Conservation (phyloP, 1,140 invertebrate species). For the Papilio machaon region DNA sequence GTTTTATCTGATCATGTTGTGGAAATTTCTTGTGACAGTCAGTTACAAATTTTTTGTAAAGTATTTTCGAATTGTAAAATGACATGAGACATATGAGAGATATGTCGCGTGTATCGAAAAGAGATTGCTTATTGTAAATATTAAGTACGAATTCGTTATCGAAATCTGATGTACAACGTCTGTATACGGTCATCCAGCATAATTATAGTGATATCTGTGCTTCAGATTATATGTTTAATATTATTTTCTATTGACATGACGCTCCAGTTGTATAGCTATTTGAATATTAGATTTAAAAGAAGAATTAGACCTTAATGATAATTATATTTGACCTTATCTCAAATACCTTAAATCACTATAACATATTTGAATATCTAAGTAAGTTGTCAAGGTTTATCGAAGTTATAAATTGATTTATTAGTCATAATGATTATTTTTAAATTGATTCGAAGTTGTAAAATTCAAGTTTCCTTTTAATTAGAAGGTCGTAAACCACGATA, state of each 20-base stretch:
- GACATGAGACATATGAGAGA: no score
- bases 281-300: background rate
- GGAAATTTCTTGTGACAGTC: background rate
- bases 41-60: background rate
- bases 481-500: conserved; percentile 20
- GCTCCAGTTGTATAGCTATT: background rate
- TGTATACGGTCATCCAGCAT: conserved; percentile 75
- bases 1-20: conserved; percentile 8
- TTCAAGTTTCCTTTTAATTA: conserved; percentile 4
- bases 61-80: conserved; percentile 4
- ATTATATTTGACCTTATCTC: conserved; percentile 25
- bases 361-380: conserved; percentile 26
- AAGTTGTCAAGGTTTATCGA: conserved; percentile 14
- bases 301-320: background rate
- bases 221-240: conserved; percentile 49
- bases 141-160: conserved; percentile 63
- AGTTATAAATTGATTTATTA: conserved; percentile 21
- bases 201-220: conserved; percentile 55
- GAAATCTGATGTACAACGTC: conserved; percentile 80
- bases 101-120: conserved; percentile 11
- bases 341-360: conserved; percentile 23
- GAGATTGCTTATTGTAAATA: conserved; percentile 63
- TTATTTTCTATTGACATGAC: conserved; percentile 59
- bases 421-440: background rate
- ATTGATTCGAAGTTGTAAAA: background rate